These are phyloP conservation scores for Hycleus cichorii DNA, from an alignment of 1,140 invertebrate genomes.

Conservation along the genomic window DNA sequence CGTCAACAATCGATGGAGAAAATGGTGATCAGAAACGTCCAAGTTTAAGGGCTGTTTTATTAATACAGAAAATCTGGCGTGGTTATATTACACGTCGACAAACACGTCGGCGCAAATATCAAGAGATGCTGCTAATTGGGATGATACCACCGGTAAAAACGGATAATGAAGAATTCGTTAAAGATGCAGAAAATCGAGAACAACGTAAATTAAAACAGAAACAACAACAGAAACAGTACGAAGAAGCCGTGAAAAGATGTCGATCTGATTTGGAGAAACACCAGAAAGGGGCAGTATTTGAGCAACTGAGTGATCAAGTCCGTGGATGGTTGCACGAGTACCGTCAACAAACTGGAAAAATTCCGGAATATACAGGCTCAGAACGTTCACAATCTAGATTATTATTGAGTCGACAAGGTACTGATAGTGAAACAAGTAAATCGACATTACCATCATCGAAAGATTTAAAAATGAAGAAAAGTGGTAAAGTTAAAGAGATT, in stretches of 20 bases:
- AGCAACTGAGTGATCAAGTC: slow-evolving; percentile 78
- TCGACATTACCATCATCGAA: slow-evolving; percentile 67
- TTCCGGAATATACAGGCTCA: slow-evolving; percentile 85
- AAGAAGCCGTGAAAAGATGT: slow-evolving; percentile 49
- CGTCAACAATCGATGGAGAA: slow-evolving; percentile 40
- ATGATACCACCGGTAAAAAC: slow-evolving; percentile 50
- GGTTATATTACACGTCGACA: slow-evolving; percentile 65
- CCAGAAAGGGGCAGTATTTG: slow-evolving; percentile 60
- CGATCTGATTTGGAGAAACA: slow-evolving; percentile 55
- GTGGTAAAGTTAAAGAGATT: slow-evolving; percentile 49
- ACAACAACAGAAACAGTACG: slow-evolving; percentile 53
- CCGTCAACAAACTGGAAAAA: slow-evolving; percentile 73
- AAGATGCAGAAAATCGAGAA: slow-evolving; percentile 47
- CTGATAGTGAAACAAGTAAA: slow-evolving; percentile 68
- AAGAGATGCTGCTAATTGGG: slow-evolving; percentile 82
- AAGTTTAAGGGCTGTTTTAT: slow-evolving; percentile 58
- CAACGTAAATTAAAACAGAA: slow-evolving; percentile 46
- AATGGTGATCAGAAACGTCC: background rate
- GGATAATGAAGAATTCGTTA: slow-evolving; percentile 42
- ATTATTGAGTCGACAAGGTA: slow-evolving; percentile 69
- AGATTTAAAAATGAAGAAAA: slow-evolving; percentile 67
- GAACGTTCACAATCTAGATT: slow-evolving; percentile 79
- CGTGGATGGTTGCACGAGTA: slow-evolving; percentile 76
- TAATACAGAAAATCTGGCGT: slow-evolving; percentile 76
- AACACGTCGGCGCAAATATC: slow-evolving; percentile 59